Conservation (phyloP, 2,797 vertebrate genomes). For the Momotus momota region DNA sequence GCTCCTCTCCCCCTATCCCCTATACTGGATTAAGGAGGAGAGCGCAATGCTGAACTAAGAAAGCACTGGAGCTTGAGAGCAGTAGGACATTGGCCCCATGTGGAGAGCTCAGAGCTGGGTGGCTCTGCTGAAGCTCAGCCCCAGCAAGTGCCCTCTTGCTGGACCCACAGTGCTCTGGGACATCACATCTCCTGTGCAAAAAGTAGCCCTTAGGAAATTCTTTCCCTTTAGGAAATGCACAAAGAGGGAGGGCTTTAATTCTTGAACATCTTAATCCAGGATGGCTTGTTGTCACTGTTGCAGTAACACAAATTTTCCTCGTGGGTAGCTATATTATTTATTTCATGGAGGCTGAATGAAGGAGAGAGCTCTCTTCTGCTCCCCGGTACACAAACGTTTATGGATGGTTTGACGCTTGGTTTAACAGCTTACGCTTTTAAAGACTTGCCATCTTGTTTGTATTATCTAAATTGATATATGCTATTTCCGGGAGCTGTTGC, state of each 20-base stretch:
- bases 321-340: not conserved
- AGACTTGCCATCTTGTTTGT: conserved; percentile 48
- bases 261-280: not conserved
- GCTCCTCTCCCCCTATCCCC: too few species aligned
- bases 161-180: not conserved
- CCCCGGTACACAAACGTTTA: not conserved
- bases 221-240: not conserved
- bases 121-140: not conserved
- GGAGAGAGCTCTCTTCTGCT: not conserved
- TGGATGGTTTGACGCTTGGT: not conserved
- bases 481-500: not conserved
- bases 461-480: not conserved
- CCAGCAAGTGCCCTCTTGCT: rapidly evolving
- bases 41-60: not conserved
- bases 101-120: not conserved
- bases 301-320: not conserved
- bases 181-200: not conserved
- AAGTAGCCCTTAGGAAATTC: not conserved
- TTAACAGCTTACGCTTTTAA: not conserved
- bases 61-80: not conserved
- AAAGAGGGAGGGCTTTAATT: not conserved
- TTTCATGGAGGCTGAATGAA: not conserved
- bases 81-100: rapidly evolving
- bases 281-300: not conserved
- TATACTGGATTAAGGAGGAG: not conserved